A percentile compares a stretch with the other conserved stretches of the same genome.
These are phyloP conservation scores for Tyto alba DNA, from an alignment of 2,113 vertebrate species.

Conservation along the genomic window DNA sequence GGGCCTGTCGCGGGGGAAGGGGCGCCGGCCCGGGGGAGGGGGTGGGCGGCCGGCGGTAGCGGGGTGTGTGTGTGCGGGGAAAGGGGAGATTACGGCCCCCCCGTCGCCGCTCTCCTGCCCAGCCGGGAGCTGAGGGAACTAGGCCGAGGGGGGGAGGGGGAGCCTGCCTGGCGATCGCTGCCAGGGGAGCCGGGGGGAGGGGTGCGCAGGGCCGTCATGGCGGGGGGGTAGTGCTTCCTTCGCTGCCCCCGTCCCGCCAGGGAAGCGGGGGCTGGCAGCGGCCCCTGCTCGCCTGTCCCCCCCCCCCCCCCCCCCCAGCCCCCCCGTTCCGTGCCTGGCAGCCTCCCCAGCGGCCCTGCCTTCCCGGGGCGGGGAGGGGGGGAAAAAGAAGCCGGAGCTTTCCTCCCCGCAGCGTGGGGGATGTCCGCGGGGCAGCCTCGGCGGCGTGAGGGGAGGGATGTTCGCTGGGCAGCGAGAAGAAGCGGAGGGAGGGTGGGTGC, in stretches of 20 bases:
- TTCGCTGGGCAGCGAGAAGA: neutral
- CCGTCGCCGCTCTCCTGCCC: neutral
- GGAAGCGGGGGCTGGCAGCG: neutral
- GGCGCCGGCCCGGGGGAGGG: neutral
- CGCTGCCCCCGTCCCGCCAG: neutral
- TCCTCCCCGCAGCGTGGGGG: neutral
- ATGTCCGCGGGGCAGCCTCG: neutral
- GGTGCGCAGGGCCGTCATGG: neutral
- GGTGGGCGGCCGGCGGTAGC: neutral
- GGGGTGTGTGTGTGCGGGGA: neutral
- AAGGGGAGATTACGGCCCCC: neutral
- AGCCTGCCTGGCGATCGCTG: neutral
- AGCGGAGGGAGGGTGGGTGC: neutral
- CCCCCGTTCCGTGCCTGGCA: neutral
- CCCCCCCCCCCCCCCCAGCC: neutral
- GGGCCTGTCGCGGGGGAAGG: neutral
- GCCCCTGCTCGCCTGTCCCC: neutral
- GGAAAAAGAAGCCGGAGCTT: neutral
- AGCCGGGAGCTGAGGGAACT: conserved; percentile 5
- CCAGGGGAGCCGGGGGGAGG: neutral
- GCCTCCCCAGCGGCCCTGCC: neutral
- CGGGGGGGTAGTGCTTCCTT: neutral
- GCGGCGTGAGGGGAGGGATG: neutral
- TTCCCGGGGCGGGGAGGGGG: neutral
- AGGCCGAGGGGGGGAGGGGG: conserved; percentile 23